A percentile compares a stretch with the other conserved stretches of the same genome.
These are phyloP conservation scores for Drosophila pseudotalamancana DNA, from an alignment of 2,888 invertebrate genomes.

Conservation along the genomic window DNA sequence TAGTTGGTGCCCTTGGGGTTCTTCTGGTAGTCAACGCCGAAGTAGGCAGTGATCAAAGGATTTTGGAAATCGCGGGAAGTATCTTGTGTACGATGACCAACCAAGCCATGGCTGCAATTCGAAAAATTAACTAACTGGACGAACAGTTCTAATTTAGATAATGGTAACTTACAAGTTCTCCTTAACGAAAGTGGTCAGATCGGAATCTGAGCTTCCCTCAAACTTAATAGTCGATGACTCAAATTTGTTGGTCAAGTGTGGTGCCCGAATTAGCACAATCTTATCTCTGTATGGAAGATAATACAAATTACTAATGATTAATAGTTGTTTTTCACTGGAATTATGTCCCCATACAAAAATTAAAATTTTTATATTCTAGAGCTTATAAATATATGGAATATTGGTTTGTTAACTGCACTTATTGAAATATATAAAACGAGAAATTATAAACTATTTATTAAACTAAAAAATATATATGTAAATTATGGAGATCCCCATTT, in stretches of 20 bases:
- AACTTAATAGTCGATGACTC: conserved; percentile 91
- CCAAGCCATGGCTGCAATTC: conserved; percentile 92
- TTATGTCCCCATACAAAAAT: background rate
- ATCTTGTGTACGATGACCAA: conserved; percentile 94
- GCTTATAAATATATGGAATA: background rate
- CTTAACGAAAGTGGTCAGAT: conserved; percentile 92
- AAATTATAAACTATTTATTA: conserved; percentile 35
- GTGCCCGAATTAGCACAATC: conserved; percentile 95
- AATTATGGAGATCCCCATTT: conserved; percentile 4
- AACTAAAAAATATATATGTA: conserved; percentile 26
- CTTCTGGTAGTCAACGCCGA: conserved; percentile 97
- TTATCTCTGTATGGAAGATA: conserved; percentile 87
- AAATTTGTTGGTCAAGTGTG: conserved; percentile 96
- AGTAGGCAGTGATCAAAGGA: conserved; percentile 96
- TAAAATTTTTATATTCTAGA: background rate
- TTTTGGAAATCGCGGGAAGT: conserved; percentile 93
- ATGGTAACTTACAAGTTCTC: conserved; percentile 92
- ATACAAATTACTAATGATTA: conserved; percentile 15
- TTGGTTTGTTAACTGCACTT: background rate
- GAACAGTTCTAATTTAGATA: background rate
- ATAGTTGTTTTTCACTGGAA: background rate
- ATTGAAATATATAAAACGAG: conserved; percentile 3
- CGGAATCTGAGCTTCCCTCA: conserved; percentile 88
- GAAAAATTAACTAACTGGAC: conserved; percentile 1
- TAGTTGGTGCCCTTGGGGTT: conserved; percentile 99